A percentile compares a stretch with the other conserved stretches of the same genome.
Evolutionary conservation across 2,888 invertebrate genomes (phyloP).

Genomic region (Diarsia mendica): DNA sequence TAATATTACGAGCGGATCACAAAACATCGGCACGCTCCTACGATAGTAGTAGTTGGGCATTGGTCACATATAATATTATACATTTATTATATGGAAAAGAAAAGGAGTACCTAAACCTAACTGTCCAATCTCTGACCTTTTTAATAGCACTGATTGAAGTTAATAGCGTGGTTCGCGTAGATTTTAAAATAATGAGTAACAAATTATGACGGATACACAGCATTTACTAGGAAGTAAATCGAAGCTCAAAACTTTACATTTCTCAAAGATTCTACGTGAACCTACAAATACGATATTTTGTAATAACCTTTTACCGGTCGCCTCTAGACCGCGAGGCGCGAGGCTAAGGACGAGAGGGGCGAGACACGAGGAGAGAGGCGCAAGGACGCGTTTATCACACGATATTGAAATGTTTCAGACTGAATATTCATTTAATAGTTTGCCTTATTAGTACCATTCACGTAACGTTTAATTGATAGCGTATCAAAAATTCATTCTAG

Average conservation of each 20-base stretch:
- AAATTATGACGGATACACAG: neutral
- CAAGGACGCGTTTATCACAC: neutral
- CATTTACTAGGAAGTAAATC: no score
- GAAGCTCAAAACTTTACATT: neutral
- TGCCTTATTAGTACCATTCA: neutral
- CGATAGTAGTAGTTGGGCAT: neutral
- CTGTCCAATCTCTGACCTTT: neutral
- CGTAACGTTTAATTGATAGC: neutral
- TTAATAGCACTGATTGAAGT: neutral
- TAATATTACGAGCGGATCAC: conserved; percentile 60
- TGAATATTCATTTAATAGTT: conserved; percentile 34
- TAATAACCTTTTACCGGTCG: neutral
- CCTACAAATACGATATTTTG: neutral
- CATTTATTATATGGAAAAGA: neutral
- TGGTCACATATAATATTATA: no score
- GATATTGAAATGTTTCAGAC: conserved; percentile 26
- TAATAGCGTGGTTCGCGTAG: neutral
- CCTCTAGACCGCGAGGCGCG: neutral
- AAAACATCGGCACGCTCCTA: conserved; percentile 40
- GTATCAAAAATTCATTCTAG: neutral
- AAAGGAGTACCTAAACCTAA: neutral
- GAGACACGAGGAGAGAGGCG: neutral
- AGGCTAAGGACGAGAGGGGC: neutral
- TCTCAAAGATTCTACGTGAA: neutral
- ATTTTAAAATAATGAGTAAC: neutral